These are phyloP conservation scores for Rattus rattus DNA, from an alignment of 2,113 vertebrate genomes.

Conservation along the genomic window DNA sequence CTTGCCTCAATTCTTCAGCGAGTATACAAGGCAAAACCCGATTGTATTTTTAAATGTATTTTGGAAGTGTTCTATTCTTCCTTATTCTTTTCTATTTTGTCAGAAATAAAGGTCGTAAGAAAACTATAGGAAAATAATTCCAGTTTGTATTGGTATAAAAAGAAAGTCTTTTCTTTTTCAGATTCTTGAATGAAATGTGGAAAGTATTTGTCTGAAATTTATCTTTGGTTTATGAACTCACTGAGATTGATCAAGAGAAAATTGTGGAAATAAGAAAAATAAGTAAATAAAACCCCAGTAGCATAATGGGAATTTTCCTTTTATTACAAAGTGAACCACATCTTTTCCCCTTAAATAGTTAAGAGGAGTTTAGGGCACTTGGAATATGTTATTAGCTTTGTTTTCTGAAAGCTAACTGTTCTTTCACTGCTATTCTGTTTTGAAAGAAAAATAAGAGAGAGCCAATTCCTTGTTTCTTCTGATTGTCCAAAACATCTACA, in stretches of 20 bases:
- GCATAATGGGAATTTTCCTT: not conserved
- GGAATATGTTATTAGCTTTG: constrained; percentile 43
- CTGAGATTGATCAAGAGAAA: constrained; percentile 17
- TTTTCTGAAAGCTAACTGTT: constrained; percentile 1
- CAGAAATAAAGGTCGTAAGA: constrained; percentile 12
- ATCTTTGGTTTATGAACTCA: constrained; percentile 18
- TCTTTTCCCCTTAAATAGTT: constrained; percentile 15
- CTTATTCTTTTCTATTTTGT: not conserved
- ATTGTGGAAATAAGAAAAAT: not conserved
- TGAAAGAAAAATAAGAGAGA: not conserved
- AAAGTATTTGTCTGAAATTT: constrained; percentile 12
- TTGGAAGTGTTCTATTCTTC: not conserved
- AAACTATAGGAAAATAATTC: constrained; percentile 14
- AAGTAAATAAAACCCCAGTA: not conserved
- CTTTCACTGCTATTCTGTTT: not conserved
- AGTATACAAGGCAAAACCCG: constrained; percentile 10
- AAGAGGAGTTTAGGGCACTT: not conserved
- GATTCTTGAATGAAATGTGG: constrained; percentile 3
- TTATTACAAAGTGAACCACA: not conserved
- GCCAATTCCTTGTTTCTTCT: not conserved
- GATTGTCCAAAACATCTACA: not conserved
- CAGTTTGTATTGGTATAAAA: constrained; percentile 35
- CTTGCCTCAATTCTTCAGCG: not conserved
- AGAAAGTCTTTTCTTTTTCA: constrained; percentile 36
- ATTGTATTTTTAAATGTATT: not conserved